Conservation (phyloP, 2,113 vertebrate species). For the Gambusia holbrooki region DNA sequence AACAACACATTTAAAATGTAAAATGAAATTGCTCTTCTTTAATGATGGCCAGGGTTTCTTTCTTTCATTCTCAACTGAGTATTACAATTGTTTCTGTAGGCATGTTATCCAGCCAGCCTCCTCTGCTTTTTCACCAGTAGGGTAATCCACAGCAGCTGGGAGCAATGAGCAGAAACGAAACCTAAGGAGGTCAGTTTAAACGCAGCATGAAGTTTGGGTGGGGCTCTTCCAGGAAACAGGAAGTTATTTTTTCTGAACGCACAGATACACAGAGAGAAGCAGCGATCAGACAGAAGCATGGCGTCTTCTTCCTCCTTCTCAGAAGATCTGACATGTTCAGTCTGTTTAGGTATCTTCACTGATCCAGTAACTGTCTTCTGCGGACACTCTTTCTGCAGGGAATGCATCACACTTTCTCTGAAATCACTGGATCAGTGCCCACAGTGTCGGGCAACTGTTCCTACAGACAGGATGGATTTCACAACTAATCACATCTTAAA, state of each 20-base stretch:
- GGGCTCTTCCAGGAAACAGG: neutral
- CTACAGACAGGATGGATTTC: conserved; percentile 18
- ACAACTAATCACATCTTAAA: conserved; percentile 45
- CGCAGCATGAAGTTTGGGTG: neutral
- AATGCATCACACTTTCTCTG: conserved; percentile 46
- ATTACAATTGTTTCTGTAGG: no score
- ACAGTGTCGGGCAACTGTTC: conserved; percentile 34
- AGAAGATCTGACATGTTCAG: conserved; percentile 62
- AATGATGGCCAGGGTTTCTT: no score
- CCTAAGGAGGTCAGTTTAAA: no score
- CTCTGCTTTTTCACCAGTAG: no score
- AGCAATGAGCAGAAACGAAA: no score
- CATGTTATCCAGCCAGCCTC: no score
- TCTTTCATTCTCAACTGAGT: no score
- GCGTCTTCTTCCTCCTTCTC: conserved; percentile 15
- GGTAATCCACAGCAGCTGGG: no score
- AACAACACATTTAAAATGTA: no score
- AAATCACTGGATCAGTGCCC: conserved; percentile 36
- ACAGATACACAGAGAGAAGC: no score
- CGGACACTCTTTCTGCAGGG: conserved; percentile 70
- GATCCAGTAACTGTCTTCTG: conserved; percentile 68
- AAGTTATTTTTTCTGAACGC: neutral
- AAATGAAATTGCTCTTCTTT: no score
- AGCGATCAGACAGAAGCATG: conserved; percentile 8
- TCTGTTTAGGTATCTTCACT: conserved; percentile 66